These are phyloP conservation scores for Liopterus haemorrhoidalis DNA, from an alignment of 2,888 invertebrate species.

Conservation along the genomic window DNA sequence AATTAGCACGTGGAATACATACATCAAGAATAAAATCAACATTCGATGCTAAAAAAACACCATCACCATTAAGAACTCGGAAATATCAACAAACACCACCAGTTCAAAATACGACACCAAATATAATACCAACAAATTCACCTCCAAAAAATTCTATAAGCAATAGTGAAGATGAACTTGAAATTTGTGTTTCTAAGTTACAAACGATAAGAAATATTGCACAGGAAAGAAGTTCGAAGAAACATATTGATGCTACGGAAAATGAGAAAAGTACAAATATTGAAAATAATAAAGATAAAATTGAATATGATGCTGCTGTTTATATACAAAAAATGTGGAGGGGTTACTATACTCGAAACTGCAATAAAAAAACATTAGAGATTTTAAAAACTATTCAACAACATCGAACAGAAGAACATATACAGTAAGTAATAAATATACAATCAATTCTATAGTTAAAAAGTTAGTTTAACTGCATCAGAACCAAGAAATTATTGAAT, in stretches of 20 bases:
- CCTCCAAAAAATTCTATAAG: constrained; percentile 42
- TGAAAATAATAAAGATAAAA: constrained; percentile 42
- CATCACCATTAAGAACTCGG: constrained; percentile 36
- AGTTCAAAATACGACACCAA: constrained; percentile 28
- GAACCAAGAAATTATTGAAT: no score
- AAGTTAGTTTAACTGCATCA: no score
- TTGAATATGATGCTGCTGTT: constrained; percentile 54
- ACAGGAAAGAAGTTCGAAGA: constrained; percentile 43
- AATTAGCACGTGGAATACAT: constrained; percentile 29
- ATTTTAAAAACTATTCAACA: constrained; percentile 64
- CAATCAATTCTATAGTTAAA: constrained; percentile 5
- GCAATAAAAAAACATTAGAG: constrained; percentile 60
- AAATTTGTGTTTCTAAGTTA: constrained; percentile 61
- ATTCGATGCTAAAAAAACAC: constrained; percentile 28
- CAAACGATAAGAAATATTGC: constrained; percentile 61
- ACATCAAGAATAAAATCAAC: constrained; percentile 24
- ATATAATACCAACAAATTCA: constrained; percentile 31
- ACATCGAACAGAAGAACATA: constrained; percentile 74
- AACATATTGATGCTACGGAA: constrained; percentile 37
- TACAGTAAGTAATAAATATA: constrained; percentile 56
- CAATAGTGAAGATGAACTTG: constrained; percentile 61
- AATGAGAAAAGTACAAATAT: constrained; percentile 35
- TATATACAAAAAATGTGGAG: constrained; percentile 84
- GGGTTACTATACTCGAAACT: constrained; percentile 72
- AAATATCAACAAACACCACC: constrained; percentile 28